Base-by-base conservation (phyloP, 1,140 invertebrate genomes). In the Latrodectus geometricus region DNA sequence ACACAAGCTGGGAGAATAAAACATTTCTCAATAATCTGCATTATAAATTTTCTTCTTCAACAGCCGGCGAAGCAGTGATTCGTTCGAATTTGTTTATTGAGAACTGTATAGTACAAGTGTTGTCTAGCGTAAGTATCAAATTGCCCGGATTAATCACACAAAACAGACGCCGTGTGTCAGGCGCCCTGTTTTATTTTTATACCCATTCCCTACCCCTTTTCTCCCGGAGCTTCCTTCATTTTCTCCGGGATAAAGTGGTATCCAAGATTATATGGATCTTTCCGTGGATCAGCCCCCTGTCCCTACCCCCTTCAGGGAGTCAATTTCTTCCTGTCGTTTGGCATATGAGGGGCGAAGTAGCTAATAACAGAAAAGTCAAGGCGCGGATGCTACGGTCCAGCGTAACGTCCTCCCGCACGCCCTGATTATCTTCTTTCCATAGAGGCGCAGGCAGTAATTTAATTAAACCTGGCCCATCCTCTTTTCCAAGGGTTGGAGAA, bases 351-450 rank as follows among this genome's bases (percentile, higher is more conserved):
- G 78, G 78, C 68, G 78, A 12, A 49, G 15, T 14, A 84, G 73
- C 82, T 84, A 84, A 84, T 84, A 84, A 84, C 82, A 52, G 66
- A 17, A 49, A 73, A 73, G 48, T 35, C 35, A 35, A 35, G 54
- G 12, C 70, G 12, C 23, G 76, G 50, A 15, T 48, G 23, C 74
- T 8, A 35, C 78, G 11, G 12, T 35, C 35, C 35, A 35, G 35
- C 35, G 35, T 35, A 35, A 35, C 35, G 52, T n/a, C 48, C 78
- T n/a, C 20, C 65, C 50, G 14, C 48, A 61, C 61, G 15, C 82
- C 73, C 61, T 77, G 83, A 77, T 86, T 86, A 86, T 86, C 83
- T 86, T 48, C 56, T 78, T 86, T 78, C 83, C 83, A 84, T 76
- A 76, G 83, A 61, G 83, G 68, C 52, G 68, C 75, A 15, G 12